Conservation (phyloP, 2,113 vertebrate species). For the Sorex fumeus region DNA sequence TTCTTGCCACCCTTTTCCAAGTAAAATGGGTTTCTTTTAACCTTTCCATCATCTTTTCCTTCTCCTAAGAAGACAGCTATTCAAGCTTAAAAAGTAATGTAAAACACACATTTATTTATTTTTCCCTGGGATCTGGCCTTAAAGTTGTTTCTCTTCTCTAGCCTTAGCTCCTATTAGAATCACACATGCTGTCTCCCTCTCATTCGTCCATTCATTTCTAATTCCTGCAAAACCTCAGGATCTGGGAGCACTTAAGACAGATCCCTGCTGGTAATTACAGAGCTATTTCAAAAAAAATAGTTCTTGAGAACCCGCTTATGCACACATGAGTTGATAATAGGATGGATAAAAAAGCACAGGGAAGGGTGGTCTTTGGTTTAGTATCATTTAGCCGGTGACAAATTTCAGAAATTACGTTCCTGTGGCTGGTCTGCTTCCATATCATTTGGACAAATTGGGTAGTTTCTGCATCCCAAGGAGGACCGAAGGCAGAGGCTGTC, state of each 20-base stretch:
- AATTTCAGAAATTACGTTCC: conserved; percentile 54
- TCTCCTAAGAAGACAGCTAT: conserved; percentile 53
- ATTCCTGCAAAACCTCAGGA: not conserved
- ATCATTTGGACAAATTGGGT: conserved; percentile 2
- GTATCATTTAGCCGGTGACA: conserved; percentile 17
- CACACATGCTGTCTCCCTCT: not conserved
- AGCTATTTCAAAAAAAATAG: conserved; percentile 39
- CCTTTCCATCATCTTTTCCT: conserved; percentile 39
- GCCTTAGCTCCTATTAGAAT: not conserved
- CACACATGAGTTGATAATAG: conserved; percentile 2
- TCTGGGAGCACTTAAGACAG: not conserved
- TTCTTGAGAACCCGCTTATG: not conserved
- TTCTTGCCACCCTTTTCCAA: conserved; percentile 22
- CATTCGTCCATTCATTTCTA: not conserved
- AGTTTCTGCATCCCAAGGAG: conserved; percentile 4
- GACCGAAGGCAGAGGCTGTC: not conserved
- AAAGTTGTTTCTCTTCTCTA: conserved; percentile 14
- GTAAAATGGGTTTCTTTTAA: conserved; percentile 25
- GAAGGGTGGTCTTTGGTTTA: conserved; percentile 45
- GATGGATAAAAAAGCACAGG: not conserved
- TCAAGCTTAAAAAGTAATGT: conserved; percentile 19
- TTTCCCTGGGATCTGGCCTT: not conserved
- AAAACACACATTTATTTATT: conserved; percentile 3
- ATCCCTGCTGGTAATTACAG: not conserved
- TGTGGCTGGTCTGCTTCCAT: not conserved